These are phyloP conservation scores for Proales similis DNA, from an alignment of 1,140 invertebrate species.

Conservation along the genomic window DNA sequence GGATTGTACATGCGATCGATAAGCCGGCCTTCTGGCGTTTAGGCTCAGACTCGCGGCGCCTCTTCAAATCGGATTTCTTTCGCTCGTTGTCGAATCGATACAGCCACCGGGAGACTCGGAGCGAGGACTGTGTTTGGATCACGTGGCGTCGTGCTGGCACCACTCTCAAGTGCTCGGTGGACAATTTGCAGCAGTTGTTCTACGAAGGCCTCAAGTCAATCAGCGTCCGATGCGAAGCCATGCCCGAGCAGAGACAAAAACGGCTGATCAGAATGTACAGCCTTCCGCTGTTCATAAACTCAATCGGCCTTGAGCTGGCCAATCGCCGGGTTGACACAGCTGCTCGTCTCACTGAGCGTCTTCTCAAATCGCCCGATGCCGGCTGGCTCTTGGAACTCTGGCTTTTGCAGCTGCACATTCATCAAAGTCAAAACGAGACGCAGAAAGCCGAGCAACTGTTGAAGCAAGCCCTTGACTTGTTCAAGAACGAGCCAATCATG, in stretches of 20 bases:
- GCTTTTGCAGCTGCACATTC: constrained; percentile 5
- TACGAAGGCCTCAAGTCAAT: constrained; percentile 28
- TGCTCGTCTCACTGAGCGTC: constrained; percentile 1
- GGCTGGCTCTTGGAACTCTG: constrained; percentile 16
- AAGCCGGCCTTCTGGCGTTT: constrained; percentile 5
- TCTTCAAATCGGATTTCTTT: not conserved
- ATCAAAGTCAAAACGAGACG: constrained; percentile 11
- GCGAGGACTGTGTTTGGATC: too few species aligned
- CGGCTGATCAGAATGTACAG: constrained; percentile 12
- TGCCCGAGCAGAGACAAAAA: not conserved
- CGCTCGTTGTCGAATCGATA: not conserved
- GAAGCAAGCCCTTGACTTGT: constrained; percentile 6
- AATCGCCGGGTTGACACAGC: constrained; percentile 24
- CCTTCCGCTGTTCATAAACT: constrained; percentile 16
- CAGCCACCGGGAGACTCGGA: not conserved
- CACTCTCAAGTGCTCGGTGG: constrained; percentile 18
- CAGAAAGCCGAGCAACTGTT: not conserved
- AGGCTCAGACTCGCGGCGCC: not conserved
- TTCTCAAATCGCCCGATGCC: constrained; percentile 20
- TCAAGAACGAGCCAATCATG: constrained; percentile 16
- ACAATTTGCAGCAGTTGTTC: constrained; percentile 27
- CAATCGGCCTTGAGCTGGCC: constrained; percentile 18
- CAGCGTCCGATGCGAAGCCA: constrained; percentile 13
- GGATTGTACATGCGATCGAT: not conserved
- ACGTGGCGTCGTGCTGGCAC: constrained; percentile 9